Percentiles rank a stretch among this genome's conserved stretches.
Conservation (phyloP, 2,113 vertebrate species). For the Hippopotamus amphibius region DNA sequence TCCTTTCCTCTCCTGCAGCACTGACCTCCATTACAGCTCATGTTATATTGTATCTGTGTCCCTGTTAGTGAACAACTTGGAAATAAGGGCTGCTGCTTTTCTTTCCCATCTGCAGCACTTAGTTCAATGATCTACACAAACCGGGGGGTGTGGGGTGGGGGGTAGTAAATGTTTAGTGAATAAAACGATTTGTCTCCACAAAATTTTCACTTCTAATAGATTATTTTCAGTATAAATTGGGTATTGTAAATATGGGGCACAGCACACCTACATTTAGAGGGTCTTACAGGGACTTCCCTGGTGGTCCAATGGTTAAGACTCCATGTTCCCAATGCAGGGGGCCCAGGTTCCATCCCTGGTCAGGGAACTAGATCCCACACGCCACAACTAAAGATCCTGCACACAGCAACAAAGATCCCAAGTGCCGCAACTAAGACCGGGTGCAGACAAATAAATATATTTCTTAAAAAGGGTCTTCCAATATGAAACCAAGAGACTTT, state of each 20-base stretch:
- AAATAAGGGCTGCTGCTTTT: background rate
- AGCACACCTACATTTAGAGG: background rate
- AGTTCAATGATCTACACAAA: background rate
- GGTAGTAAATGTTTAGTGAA: background rate
- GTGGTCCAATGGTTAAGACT: no score
- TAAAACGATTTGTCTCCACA: background rate
- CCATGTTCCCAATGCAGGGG: no score
- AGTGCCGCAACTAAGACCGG: no score
- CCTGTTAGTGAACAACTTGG: background rate
- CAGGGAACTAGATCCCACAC: no score
- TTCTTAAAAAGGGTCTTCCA: background rate
- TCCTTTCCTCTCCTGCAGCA: background rate
- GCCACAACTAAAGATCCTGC: no score
- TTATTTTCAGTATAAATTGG: conserved; percentile 3
- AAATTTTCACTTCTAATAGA: background rate
- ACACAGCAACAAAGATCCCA: no score
- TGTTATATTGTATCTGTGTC: background rate
- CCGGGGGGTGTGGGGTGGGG: background rate
- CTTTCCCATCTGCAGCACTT: background rate
- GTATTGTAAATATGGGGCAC: background rate
- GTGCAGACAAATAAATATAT: no score
- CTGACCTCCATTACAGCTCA: background rate
- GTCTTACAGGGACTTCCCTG: background rate
- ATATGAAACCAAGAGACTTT: background rate
- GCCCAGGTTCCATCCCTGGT: no score